A percentile compares a stretch with the other conserved stretches of the same genome.
These are phyloP conservation scores for Psix sp. DNA, from an alignment of 1,140 invertebrate species.

Conservation along the genomic window DNA sequence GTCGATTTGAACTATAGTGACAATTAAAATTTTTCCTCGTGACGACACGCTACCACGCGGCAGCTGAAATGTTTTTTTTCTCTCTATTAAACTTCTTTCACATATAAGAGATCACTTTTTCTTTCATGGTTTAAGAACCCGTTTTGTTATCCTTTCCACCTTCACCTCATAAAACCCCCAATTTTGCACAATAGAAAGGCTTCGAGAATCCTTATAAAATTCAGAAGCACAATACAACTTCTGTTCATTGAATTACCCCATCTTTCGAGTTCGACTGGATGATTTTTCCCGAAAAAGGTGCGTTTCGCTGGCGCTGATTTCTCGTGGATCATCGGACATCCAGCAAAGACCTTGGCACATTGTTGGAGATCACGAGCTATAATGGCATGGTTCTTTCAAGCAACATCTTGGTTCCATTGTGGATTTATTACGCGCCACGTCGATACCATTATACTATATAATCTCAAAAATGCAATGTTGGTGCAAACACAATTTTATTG, in stretches of 20 bases:
- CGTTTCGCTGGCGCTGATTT: slow-evolving; percentile 57
- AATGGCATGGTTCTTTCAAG: slow-evolving; percentile 24
- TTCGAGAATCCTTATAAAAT: slow-evolving; percentile 72
- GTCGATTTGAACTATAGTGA: too few species aligned
- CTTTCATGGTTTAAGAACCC: slow-evolving; percentile 66
- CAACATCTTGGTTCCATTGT: slow-evolving; percentile 19
- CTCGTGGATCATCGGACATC: slow-evolving; percentile 57
- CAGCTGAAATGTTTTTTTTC: slow-evolving; percentile 54
- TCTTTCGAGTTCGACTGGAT: slow-evolving; percentile 65
- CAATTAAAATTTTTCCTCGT: too few species aligned
- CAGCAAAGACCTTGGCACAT: slow-evolving; percentile 18
- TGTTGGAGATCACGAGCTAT: slow-evolving; percentile 21
- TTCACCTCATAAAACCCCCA: slow-evolving; percentile 66
- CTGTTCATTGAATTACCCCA: slow-evolving; percentile 69
- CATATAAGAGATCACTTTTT: slow-evolving; percentile 64
- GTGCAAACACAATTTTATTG: slow-evolving; percentile 12
- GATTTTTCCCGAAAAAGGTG: slow-evolving; percentile 64
- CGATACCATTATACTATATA: slow-evolving; percentile 33
- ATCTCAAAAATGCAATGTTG: slow-evolving; percentile 25
- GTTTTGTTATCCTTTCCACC: slow-evolving; percentile 71
- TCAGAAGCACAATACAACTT: slow-evolving; percentile 66
- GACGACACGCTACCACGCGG: slow-evolving; percentile 5
- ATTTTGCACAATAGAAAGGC: slow-evolving; percentile 71
- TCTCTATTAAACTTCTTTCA: slow-evolving; percentile 40
- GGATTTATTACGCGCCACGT: slow-evolving; percentile 35